Evolutionary conservation across 2,797 vertebrate genomes (phyloP), one percentile per base, ranked within the genome.

Genomic region (Hydrolagus colliei): DNA sequence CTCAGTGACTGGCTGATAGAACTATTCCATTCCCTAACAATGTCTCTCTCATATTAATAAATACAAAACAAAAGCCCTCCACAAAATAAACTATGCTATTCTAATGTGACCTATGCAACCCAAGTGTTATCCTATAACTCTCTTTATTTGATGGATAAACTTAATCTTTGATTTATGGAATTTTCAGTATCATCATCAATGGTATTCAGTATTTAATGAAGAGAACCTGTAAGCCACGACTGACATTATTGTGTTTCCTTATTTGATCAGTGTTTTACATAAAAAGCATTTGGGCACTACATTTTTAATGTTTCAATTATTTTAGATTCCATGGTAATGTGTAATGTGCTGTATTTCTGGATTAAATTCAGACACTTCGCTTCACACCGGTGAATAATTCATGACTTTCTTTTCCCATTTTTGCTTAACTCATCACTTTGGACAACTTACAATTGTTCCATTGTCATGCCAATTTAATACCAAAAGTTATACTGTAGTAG

Each of bases 291-390:
- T 52, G 20, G 41, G 75, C 41, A 4, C 20, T 77, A 77, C 52
- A 59, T 77, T 71, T 71, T 71, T 71, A 71, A 71, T 14, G 41
- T 77, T 77, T 35, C 75, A 77, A 59, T 61, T 77, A 76, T 61
- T 76, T 77, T 77, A 59, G 16, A 59, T 76, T 52, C 41, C 13
- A 20, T 4, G 41, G 4, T 75, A 75, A 41, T 14, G 73, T 74
- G 27, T 32, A 74, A 35, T 52, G 22, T 35, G 41, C 10, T 74
- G 32, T 41, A 76, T 76, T 76, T 59, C 74, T 20, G 20, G 14
- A 59, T 76, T 76, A 76, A 18, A 52, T 52, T 76, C 20, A 72
- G 18, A 20, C 13, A 35, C 59, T 76, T 76, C 7, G n/a, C 32
- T 73, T 13, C 41, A 14, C 3, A 35, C 12, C 59, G 4, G 20